Conservation (phyloP, 53 echinoderm and acorn worm genomes). For the Echinometra lucunter region DNA sequence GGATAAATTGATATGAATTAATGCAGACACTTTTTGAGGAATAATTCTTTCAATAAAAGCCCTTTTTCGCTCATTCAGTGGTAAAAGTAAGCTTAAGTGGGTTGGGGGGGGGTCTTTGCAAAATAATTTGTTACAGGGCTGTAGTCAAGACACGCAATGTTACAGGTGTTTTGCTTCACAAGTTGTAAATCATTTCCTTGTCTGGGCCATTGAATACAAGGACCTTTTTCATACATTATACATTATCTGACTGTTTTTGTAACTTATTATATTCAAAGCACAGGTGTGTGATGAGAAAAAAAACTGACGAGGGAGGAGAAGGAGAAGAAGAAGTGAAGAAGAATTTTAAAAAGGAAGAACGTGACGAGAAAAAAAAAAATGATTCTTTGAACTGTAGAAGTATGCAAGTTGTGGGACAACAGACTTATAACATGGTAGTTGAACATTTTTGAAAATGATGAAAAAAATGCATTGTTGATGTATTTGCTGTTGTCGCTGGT, state of each 20-base stretch:
- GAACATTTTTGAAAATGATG: conserved; percentile 62
- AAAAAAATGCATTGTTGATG: conserved; percentile 57
- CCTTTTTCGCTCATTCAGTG: not conserved
- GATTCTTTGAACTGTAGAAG: conserved; percentile 53
- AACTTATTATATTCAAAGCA: conserved; percentile 64
- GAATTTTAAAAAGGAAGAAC: too few relatives aligned
- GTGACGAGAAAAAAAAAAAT: conserved; percentile 39
- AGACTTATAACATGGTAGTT: conserved; percentile 68
- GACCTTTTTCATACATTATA: conserved; percentile 52
- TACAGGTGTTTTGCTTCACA: conserved; percentile 27
- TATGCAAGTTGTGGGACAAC: conserved; percentile 72
- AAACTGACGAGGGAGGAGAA: conserved; percentile 42
- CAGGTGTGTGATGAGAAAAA: conserved; percentile 70
- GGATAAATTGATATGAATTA: not conserved
- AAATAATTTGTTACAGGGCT: not conserved
- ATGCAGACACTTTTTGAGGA: not conserved
- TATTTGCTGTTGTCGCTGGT: conserved; percentile 72
- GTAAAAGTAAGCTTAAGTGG: not conserved
- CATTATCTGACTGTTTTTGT: conserved; percentile 37
- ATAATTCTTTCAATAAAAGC: not conserved
- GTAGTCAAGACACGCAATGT: conserved; percentile 46
- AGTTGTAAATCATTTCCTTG: conserved; percentile 52
- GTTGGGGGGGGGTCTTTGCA: not conserved
- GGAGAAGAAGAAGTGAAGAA: not conserved
- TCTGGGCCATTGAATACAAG: not conserved